These are phyloP conservation scores for Gallinago nigripennis DNA, from an alignment of 2,797 vertebrate genomes.

Conservation along the genomic window DNA sequence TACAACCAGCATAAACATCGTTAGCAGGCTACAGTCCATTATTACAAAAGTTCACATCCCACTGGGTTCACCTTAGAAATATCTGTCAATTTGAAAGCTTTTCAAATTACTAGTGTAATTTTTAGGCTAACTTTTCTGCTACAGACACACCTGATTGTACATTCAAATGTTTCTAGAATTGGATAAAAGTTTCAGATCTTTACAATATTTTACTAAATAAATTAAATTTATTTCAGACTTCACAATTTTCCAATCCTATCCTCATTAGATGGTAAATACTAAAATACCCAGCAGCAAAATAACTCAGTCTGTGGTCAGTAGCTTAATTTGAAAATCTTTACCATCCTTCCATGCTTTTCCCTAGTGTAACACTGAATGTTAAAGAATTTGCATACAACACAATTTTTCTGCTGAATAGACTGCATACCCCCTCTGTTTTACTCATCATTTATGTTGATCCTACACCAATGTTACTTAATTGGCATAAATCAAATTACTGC, in stretches of 20 bases:
- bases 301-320: not conserved
- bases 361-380: not conserved
- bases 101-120: not conserved
- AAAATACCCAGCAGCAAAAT: not conserved
- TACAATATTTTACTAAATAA: not conserved
- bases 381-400: slow-evolving; percentile 7
- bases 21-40: not conserved
- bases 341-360: not conserved
- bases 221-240: not conserved
- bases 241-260: not conserved
- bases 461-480: not conserved
- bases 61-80: not conserved
- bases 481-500: slow-evolving; percentile 31
- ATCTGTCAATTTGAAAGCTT: not conserved
- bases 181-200: not conserved
- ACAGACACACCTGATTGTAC: not conserved
- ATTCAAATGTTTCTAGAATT: not conserved
- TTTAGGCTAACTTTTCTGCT: not conserved
- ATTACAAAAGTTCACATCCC: not conserved
- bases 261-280: not conserved
- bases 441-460: not conserved
- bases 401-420: slow-evolving; percentile 22
- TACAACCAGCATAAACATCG: not conserved
- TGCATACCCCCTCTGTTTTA: not conserved
- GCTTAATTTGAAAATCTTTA: not conserved